phyloP scores from a whole-genome alignment of 2,888 invertebrate genomes.

The Tinea pellionella region DNA sequence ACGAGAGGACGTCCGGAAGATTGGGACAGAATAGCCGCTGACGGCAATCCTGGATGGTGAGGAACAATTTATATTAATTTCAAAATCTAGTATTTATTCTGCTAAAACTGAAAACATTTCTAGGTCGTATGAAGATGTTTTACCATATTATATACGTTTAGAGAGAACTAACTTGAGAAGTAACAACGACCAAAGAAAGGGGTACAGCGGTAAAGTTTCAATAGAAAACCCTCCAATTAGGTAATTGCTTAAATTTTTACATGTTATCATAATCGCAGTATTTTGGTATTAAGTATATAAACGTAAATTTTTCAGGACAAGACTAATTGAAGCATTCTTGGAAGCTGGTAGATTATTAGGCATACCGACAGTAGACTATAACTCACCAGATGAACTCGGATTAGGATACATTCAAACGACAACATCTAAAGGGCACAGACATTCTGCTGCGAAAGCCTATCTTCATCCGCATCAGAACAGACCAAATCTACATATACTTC shows the following conservation, averaged over 20 bases:
- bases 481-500: slow-evolving; percentile 71
- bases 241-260: slow-evolving; percentile 14
- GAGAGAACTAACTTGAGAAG: slow-evolving; percentile 42
- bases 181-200: slow-evolving; percentile 25
- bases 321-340: slow-evolving; percentile 38
- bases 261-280: too few species aligned
- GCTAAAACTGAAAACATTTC: neutral
- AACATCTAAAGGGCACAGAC: slow-evolving; percentile 62
- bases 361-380: slow-evolving; percentile 69
- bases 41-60: slow-evolving; percentile 76
- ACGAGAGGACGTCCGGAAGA: slow-evolving; percentile 74
- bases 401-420: slow-evolving; percentile 68
- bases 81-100: neutral
- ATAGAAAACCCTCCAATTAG: slow-evolving; percentile 36
- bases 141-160: slow-evolving; percentile 60
- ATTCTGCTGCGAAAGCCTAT: slow-evolving; percentile 68
- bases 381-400: slow-evolving; percentile 59
- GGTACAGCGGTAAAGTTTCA: slow-evolving; percentile 18
- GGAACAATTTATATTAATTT: neutral
- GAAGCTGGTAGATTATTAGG: slow-evolving; percentile 68
- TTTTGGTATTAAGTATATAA: neutral
- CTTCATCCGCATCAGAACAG: slow-evolving; percentile 60
- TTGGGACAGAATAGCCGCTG: slow-evolving; percentile 72
- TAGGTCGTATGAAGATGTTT: slow-evolving; percentile 53
- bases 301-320: slow-evolving; percentile 16